Percentiles rank a stretch among this genome's conserved stretches.
Conservation (phyloP, 2,888 invertebrate species). For the Sarcophaga variegata region DNA sequence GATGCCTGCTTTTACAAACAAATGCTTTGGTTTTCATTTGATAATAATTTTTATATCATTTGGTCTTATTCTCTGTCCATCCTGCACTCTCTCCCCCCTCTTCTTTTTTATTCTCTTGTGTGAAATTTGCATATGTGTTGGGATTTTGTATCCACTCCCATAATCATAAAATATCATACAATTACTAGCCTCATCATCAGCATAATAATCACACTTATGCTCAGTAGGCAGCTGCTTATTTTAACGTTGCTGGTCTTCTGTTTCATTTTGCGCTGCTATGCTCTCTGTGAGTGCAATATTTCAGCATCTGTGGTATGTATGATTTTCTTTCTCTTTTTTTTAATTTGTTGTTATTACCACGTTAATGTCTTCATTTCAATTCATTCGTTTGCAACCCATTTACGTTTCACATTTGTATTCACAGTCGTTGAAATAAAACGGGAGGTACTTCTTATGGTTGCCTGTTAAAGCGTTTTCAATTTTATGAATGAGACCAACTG, state of each 20-base stretch:
- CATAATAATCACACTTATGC: constrained; percentile 28
- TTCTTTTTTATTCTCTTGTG: too few species aligned
- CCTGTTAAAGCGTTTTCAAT: too few species aligned
- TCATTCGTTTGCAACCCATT: constrained; percentile 59
- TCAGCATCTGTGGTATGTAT: constrained; percentile 27
- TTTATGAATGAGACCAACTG: too few species aligned
- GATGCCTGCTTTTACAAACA: neutral
- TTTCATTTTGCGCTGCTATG: too few species aligned
- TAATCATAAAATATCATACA: constrained; percentile 29
- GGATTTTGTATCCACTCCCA: constrained; percentile 1
- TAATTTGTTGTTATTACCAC: constrained; percentile 65
- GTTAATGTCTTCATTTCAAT: constrained; percentile 72
- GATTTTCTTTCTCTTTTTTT: constrained; percentile 12
- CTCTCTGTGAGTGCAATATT: neutral
- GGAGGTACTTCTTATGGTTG: too few species aligned
- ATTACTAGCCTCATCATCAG: constrained; percentile 50
- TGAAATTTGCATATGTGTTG: neutral
- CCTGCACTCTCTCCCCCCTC: too few species aligned
- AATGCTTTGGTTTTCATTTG: constrained; percentile 18
- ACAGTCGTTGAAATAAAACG: too few species aligned
- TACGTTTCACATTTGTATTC: constrained; percentile 4
- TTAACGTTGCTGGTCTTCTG: too few species aligned
- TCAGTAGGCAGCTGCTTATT: neutral
- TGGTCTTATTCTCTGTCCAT: too few species aligned
- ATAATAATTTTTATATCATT: too few species aligned